phyloP scores from a whole-genome alignment of 2,113 vertebrate species.

The Helogale parvula region DNA sequence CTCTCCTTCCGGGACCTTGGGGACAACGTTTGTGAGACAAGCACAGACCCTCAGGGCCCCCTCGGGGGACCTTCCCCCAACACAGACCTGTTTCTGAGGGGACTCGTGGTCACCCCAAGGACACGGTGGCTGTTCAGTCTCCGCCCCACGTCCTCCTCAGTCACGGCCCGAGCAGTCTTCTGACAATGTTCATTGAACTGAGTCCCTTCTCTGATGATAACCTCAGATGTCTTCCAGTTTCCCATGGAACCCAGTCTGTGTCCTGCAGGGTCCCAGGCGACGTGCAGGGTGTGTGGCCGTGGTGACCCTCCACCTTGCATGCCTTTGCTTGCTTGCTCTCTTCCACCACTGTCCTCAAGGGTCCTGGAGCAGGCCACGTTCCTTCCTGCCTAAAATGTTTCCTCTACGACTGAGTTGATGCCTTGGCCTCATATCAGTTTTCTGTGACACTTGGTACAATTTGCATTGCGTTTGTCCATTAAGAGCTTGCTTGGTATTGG shows the following conservation, averaged over 20 bases:
- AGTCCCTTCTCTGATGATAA: not conserved
- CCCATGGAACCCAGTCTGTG: not conserved
- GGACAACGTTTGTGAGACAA: not conserved
- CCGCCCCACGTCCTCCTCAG: not conserved
- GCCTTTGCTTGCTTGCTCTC: not conserved
- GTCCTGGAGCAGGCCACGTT: not conserved
- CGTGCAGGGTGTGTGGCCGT: fast-evolving
- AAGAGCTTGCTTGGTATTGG: not conserved
- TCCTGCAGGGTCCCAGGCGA: no score
- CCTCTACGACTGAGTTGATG: not conserved
- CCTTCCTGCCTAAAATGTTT: not conserved
- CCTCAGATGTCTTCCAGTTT: not conserved
- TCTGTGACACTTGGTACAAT: not conserved
- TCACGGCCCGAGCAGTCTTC: not conserved
- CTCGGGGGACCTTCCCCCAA: no score
- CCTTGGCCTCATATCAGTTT: not conserved
- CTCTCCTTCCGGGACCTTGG: not conserved
- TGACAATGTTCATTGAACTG: not conserved
- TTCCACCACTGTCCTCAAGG: not conserved
- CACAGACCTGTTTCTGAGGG: not conserved
- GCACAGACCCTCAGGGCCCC: not conserved
- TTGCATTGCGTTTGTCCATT: not conserved
- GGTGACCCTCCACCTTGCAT: fast-evolving
- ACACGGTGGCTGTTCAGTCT: not conserved
- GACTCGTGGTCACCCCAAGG: not conserved